Evolutionary conservation across 2,888 invertebrate species (phyloP), one percentile per base, ranked within the genome.

Genomic region (Synanthedon tipuliformis): DNA sequence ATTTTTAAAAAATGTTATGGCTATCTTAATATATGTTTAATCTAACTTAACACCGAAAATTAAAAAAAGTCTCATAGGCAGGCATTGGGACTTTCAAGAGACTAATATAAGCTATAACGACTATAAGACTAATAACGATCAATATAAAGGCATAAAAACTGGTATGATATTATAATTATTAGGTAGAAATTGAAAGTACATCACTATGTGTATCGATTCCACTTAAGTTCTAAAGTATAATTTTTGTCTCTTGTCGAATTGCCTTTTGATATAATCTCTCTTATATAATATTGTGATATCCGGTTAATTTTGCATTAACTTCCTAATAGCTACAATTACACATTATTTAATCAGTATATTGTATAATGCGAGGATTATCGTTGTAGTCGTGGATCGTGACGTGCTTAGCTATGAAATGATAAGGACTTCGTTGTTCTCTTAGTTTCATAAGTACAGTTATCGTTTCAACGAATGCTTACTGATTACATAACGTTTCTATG

Each of bases 291-390:
- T 51, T 41, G 15, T 16, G 51, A 51, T 50, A 66, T 71, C 68
- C 72, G 69, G 71, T 74, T 68, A 63, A 61, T 64, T 55, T 65
- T 67, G 65, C 65, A 66, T 73, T 71, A 71, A 63, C 66, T 68
- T 72, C 66, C 72, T 75, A 78, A 78, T 75, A 64, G 68, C 59
- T 58, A 65, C 70, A 70, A 74, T 79, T 76, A 74, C 63, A 69
- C 61, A 69, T 74, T 72, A 73, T 69, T 74, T 75, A 74, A 76
- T 72, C 66, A 69, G 64, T 61, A 40, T 52, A 60, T 76, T 77
- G 65, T 68, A 71, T 75, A 77, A 78, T 68, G 59, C 57, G 56
- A 59, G 63, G 67, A 68, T 67, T 65, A 65, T 18, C 23, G 23
- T 49, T 49, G 65, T 61, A 49, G 16, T 59, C 54, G 67, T 63